Evolutionary conservation across 1,140 invertebrate genomes (phyloP), one percentile per base, ranked within the genome.

Genomic region (Drosophila malerkotliana): DNA sequence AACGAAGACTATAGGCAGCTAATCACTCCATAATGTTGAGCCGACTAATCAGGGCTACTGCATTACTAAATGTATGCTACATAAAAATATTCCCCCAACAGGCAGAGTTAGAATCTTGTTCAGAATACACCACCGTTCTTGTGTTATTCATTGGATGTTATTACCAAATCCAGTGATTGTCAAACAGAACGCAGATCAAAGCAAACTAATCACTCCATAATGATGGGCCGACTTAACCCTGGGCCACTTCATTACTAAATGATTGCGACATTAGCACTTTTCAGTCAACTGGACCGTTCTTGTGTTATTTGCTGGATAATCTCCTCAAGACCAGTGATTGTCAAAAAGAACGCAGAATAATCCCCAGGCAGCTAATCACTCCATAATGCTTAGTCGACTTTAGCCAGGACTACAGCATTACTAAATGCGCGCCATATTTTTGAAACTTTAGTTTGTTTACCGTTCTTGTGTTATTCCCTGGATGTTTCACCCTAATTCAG

Each of bases 131-230:
- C 6, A 64, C 49, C 79, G 79, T 87, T 87, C 71, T 85, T 81
- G 82, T 89, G 84, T 89, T 89, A 81, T 89, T 89, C 53, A 60
- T 69, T 77, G 66, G 59, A 76, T 53, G 66, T 18, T n/a, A 7
- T 72, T 4, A 0, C 14, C 12, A 51, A 62, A 28, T 64, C 71
- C 60, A 84, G 84, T 47, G 80, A 90, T 81, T 77, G 90, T 91
- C 89, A 79, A 90, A 87, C 66, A 88, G 85, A 91, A 91, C 90
- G 82, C 39, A 91, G 8, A 91, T 12, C 52, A 61, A 88, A 37
- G 44, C 44, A 72, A 63, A 53, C 62, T 55, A 53, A 32, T 48
- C 59, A 72, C 73, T 88, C 75, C 77, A 84, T 28, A 74, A 44
- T 90, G 80, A 63, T 60, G 41, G 47, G 78, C 67, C 76, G 44